Evolutionary conservation across 2,797 vertebrate genomes (phyloP), one percentile per base, ranked within the genome.

Genomic region (Philypnodon macrostomus): DNA sequence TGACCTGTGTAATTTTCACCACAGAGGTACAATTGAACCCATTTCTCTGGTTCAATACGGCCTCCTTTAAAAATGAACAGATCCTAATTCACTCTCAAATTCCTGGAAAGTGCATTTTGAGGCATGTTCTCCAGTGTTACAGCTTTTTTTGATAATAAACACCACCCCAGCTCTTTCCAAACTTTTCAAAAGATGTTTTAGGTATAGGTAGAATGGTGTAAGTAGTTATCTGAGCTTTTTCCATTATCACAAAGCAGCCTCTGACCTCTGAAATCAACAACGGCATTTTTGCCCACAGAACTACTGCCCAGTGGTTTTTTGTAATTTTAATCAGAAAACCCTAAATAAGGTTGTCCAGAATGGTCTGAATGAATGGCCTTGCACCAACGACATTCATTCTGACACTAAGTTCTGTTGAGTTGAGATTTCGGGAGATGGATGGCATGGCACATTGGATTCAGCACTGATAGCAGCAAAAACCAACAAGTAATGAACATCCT

Each of bases 401-500:
- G n/a, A n/a, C n/a, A 23, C 21, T 23, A 23, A 6, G 21, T 23
- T 23, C 21, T 23, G 27, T 16, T 57, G 42, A 35, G 44, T 54
- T 19, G 36, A 19, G 33, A 50, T 67, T 66, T 58, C 18, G 33
- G 33, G 30, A 23, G 9, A 81, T 81, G 65, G 67, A 84, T 82
- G 53, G 51, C 21, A 60, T 49, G 63, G 42, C 63, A 73, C 62
- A 73, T 53, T 66, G 60, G 68, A 79, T 75, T 52, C 49, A 75
- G 39, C 52, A 4, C 48, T 35, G 66, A 75, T 70, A 76, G 48
- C 35, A 15, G 18, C 29, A 56, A 58, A 55, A 73, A 81, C 69
- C 63, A 64, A 77, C 65, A 67, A 35, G 12, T 75, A 81, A 84
- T 84, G 75, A 85, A 80, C 75, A 83, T 42, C 65, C 57, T 47